phyloP scores from a whole-genome alignment of 1,140 invertebrate genomes.

The Drosophila nigrodunni region DNA sequence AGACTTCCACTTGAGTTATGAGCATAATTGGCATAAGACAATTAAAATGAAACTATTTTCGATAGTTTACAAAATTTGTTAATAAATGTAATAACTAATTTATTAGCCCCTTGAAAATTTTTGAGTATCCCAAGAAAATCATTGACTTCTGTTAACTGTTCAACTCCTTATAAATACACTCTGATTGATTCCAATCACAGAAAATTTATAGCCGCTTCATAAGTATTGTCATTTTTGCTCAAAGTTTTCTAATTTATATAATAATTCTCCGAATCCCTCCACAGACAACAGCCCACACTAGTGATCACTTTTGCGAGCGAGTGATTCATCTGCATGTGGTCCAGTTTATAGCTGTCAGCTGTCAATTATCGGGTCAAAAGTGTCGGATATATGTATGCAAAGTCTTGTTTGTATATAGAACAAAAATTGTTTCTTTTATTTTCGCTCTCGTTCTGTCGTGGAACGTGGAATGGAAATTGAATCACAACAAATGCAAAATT shows the following conservation, averaged over 20 bases:
- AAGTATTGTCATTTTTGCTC: no score
- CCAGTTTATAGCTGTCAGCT: constrained; percentile 45
- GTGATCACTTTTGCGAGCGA: background rate
- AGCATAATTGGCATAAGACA: background rate
- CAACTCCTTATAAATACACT: no score
- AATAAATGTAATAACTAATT: no score
- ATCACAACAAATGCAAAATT: constrained; percentile 26
- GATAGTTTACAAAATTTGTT: no score
- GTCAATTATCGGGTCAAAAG: constrained; percentile 47
- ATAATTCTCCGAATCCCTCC: background rate
- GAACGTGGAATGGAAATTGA: constrained; percentile 8
- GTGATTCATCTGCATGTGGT: constrained; percentile 34
- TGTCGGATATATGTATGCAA: constrained; percentile 14
- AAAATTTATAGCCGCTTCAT: no score
- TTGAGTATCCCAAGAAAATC: no score
- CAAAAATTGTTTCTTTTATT: background rate
- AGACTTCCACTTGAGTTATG: background rate
- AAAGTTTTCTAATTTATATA: background rate
- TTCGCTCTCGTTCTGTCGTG: constrained; percentile 1
- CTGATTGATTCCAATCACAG: no score
- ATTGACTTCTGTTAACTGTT: no score
- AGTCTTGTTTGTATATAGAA: constrained; percentile 15
- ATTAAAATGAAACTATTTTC: no score
- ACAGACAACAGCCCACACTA: no score
- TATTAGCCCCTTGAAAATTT: no score